Evolutionary conservation across 2,113 vertebrate genomes (phyloP).

Genomic region (Proteles cristata): DNA sequence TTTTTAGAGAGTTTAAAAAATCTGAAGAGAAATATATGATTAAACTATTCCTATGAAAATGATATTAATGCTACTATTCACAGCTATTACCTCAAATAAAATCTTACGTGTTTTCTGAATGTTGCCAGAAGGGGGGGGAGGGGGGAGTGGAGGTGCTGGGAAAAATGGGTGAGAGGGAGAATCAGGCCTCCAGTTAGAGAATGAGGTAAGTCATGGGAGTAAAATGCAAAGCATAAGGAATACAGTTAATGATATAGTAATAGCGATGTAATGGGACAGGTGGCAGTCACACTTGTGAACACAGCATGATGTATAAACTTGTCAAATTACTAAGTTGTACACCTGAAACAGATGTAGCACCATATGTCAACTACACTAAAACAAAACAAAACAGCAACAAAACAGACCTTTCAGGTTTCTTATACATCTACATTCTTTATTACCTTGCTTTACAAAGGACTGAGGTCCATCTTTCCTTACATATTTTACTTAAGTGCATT

Average conservation of each 20-base stretch:
- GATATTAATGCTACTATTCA: neutral
- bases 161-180: neutral
- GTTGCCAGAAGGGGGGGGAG: neutral
- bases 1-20: neutral
- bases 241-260: neutral
- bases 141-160: neutral
- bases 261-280: neutral
- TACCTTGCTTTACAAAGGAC: neutral
- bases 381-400: neutral
- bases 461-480: neutral
- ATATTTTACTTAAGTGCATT: neutral
- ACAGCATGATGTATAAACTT: neutral
- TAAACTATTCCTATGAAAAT: slow-evolving; percentile 18
- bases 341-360: neutral
- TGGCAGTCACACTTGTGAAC: neutral
- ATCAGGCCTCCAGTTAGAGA: neutral
- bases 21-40: neutral
- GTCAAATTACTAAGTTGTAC: neutral
- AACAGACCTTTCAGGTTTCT: neutral
- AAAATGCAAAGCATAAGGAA: neutral
- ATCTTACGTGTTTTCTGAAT: neutral
- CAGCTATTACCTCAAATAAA: slow-evolving; percentile 25
- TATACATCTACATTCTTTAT: neutral
- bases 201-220: neutral
- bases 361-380: neutral